Evolutionary conservation across 2,888 invertebrate genomes (phyloP).

Genomic region (Dichetophora obliterata): DNA sequence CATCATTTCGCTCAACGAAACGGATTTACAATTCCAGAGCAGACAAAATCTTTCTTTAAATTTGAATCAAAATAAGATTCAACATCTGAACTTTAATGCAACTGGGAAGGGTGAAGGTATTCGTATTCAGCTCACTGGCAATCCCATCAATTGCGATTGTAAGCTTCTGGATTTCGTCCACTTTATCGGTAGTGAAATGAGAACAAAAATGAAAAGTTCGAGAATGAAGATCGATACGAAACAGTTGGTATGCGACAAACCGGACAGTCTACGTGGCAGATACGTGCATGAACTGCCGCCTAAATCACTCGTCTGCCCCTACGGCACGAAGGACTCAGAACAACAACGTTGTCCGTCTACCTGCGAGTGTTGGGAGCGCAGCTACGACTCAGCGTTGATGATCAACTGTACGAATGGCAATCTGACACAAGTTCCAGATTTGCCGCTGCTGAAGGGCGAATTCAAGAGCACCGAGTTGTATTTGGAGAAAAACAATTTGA

Average conservation of each 20-base stretch:
- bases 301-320: slow-evolving; percentile 70
- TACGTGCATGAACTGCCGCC: slow-evolving; percentile 65
- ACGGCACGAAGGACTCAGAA: slow-evolving; percentile 59
- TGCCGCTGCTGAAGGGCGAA: slow-evolving; percentile 58
- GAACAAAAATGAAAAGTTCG: slow-evolving; percentile 63
- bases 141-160: slow-evolving; percentile 78
- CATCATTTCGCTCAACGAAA: slow-evolving; percentile 70
- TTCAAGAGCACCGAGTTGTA: slow-evolving; percentile 69
- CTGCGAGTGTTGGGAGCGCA: slow-evolving; percentile 72
- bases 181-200: slow-evolving; percentile 70
- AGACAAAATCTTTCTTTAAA: slow-evolving; percentile 67
- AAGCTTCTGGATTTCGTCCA: slow-evolving; percentile 71
- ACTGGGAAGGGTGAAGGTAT: too few species aligned
- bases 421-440: slow-evolving; percentile 70
- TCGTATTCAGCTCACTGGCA: slow-evolving; percentile 71
- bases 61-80: slow-evolving; percentile 73
- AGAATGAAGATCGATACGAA: slow-evolving; percentile 68
- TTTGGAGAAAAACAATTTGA: slow-evolving; percentile 69
- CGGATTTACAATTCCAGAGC: slow-evolving; percentile 61
- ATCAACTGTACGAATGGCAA: slow-evolving; percentile 73
- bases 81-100: slow-evolving; percentile 67
- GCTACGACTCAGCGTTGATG: slow-evolving; percentile 70
- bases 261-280: slow-evolving; percentile 52
- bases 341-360: slow-evolving; percentile 70
- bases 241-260: slow-evolving; percentile 69